Evolutionary conservation across 2,888 invertebrate genomes (phyloP).

Genomic region (Cylindroiulus punctatus): DNA sequence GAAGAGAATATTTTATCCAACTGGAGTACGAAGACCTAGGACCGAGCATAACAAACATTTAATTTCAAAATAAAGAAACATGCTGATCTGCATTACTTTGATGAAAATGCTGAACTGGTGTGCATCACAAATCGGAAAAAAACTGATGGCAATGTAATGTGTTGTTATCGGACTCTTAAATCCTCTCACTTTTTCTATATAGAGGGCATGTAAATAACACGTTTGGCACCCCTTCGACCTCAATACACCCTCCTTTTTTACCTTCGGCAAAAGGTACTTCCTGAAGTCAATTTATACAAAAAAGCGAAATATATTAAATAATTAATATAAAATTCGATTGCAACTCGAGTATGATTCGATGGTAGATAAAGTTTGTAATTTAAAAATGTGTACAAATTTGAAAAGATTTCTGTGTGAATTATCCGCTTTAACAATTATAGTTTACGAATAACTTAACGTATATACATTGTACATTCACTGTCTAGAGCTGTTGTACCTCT

Average conservation of each 20-base stretch:
- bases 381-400: too few relatives aligned
- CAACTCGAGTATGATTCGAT: too few relatives aligned
- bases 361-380: too few relatives aligned
- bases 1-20: too few relatives aligned
- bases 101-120: not conserved
- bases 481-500: too few relatives aligned
- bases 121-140: not conserved
- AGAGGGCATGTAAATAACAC: slow-evolving; percentile 20
- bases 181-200: not conserved
- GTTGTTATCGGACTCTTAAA: not conserved
- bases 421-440: too few relatives aligned
- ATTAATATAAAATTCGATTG: too few relatives aligned
- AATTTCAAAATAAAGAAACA: not conserved
- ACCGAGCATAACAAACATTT: not conserved
- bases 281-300: not conserved
- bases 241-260: not conserved
- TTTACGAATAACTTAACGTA: too few relatives aligned
- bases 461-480: too few relatives aligned
- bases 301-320: not conserved
- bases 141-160: not conserved
- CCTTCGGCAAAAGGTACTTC: not conserved
- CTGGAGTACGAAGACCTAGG: too few relatives aligned
- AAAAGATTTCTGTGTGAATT: too few relatives aligned
- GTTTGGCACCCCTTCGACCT: slow-evolving; percentile 15
- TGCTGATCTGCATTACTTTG: too few relatives aligned